A percentile compares a stretch with the other conserved stretches of the same genome.
These are phyloP conservation scores for Cirrhinus molitorella DNA, from an alignment of 2,797 vertebrate species.

Conservation along the genomic window DNA sequence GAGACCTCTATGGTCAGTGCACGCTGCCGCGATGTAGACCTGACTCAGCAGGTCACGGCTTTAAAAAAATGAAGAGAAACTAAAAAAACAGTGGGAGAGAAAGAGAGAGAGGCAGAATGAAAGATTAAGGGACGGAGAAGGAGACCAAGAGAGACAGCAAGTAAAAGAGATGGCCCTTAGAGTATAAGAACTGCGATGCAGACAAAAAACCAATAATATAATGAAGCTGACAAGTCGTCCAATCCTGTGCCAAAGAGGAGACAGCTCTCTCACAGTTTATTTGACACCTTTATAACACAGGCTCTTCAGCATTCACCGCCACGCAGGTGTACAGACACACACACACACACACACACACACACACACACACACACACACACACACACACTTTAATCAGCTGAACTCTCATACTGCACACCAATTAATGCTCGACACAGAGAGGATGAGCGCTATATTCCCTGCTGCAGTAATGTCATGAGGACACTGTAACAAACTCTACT, in stretches of 20 bases:
- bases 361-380: background rate
- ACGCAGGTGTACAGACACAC: background rate
- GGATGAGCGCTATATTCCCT: background rate
- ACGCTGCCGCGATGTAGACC: constrained; percentile 30
- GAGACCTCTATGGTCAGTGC: constrained; percentile 36
- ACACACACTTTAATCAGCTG: constrained; percentile 10
- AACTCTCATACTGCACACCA: constrained; percentile 10
- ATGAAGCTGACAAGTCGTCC: constrained; percentile 28
- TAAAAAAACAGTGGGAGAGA: background rate
- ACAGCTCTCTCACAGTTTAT: constrained; percentile 35
- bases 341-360: constrained; percentile 2
- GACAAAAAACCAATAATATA: constrained; percentile 41
- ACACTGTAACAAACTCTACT: background rate
- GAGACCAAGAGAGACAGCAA: background rate
- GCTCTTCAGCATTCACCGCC: constrained; percentile 22
- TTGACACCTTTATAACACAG: constrained; percentile 48
- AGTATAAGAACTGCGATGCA: constrained; percentile 17
- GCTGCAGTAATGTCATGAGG: constrained; percentile 10
- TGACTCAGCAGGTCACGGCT: constrained; percentile 53
- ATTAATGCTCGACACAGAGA: constrained; percentile 23
- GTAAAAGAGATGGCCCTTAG: constrained; percentile 22
- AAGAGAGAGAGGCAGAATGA: constrained; percentile 17
- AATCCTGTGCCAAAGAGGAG: constrained; percentile 27
- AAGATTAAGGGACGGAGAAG: constrained; percentile 8
- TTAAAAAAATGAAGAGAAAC: constrained; percentile 18